phyloP scores from a whole-genome alignment of 1,140 invertebrate species.

The Piezodorus guildinii region DNA sequence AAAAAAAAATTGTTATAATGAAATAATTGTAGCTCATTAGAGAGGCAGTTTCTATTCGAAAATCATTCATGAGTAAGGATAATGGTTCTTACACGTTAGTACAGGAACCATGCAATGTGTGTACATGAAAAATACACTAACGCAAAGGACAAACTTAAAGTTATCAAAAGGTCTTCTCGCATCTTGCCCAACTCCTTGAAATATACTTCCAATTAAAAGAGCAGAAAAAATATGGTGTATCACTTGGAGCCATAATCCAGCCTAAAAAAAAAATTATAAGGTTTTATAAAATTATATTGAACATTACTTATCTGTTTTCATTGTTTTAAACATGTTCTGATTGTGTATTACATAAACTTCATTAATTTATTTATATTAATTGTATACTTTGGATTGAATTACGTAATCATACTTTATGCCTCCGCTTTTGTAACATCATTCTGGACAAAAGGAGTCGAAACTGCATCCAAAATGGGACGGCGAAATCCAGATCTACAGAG shows the following conservation, averaged over 20 bases:
- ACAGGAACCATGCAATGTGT: conserved; percentile 48
- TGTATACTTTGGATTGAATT: too few relatives aligned
- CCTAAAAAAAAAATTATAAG: conserved; percentile 31
- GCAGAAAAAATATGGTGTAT: conserved; percentile 42
- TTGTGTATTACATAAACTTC: neutral
- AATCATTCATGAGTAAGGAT: too few relatives aligned
- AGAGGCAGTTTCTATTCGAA: neutral
- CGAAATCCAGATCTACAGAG: conserved; percentile 32
- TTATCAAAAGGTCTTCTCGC: conserved; percentile 40
- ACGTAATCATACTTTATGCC: conserved; percentile 34
- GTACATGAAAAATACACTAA: conserved; percentile 48
- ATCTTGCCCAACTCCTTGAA: conserved; percentile 42
- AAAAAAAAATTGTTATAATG: conserved; percentile 31
- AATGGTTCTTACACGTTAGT: conserved; percentile 41
- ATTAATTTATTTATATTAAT: too few relatives aligned
- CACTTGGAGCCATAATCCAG: conserved; percentile 41
- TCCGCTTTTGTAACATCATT: conserved; percentile 40
- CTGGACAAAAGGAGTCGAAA: conserved; percentile 39
- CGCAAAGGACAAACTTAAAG: conserved; percentile 45
- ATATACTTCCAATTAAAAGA: conserved; percentile 41
- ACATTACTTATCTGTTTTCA: neutral
- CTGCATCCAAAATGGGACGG: conserved; percentile 41
- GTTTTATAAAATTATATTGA: neutral
- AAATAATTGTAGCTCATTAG: too few relatives aligned
- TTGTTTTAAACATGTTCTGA: neutral